These are phyloP conservation scores for Amblyjoppa fuscipennis DNA, from an alignment of 2,888 invertebrate genomes.

Conservation along the genomic window DNA sequence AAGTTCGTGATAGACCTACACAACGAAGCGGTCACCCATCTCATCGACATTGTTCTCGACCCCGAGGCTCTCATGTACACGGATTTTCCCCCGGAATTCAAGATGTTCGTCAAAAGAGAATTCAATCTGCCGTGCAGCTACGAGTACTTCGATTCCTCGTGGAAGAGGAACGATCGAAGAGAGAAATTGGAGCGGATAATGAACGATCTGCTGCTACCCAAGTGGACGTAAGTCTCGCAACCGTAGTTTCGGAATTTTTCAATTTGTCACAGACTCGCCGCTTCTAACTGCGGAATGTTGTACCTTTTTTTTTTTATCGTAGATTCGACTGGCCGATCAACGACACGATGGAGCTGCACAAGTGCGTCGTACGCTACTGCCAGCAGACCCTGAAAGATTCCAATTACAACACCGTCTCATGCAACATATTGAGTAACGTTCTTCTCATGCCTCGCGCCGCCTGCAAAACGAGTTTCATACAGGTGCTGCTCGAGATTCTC, in stretches of 20 bases:
- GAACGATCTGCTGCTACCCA: slow-evolving; percentile 87
- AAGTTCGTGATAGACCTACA: slow-evolving; percentile 88
- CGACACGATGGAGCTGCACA: slow-evolving; percentile 74
- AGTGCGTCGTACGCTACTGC: slow-evolving; percentile 76
- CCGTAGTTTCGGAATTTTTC: neutral
- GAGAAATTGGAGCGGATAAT: slow-evolving; percentile 86
- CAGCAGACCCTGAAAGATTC: slow-evolving; percentile 73
- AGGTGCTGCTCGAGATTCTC: slow-evolving; percentile 78
- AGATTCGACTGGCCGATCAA: slow-evolving; percentile 81
- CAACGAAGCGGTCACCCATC: slow-evolving; percentile 89
- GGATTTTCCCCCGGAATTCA: slow-evolving; percentile 89
- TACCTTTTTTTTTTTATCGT: slow-evolving; percentile 50
- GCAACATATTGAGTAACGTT: slow-evolving; percentile 76
- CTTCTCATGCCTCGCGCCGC: slow-evolving; percentile 71
- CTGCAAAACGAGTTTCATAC: slow-evolving; percentile 75
- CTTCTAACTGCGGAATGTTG: neutral
- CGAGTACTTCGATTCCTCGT: slow-evolving; percentile 89
- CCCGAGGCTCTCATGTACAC: slow-evolving; percentile 87
- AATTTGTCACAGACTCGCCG: neutral
- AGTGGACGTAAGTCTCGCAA: slow-evolving; percentile 81
- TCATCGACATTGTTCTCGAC: slow-evolving; percentile 88
- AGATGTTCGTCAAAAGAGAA: slow-evolving; percentile 85
- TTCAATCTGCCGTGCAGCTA: slow-evolving; percentile 88
- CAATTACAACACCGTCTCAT: slow-evolving; percentile 70
- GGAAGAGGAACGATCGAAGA: slow-evolving; percentile 87